These are phyloP conservation scores for Drosophila orosa DNA, from an alignment of 1,140 invertebrate species.

Conservation along the genomic window DNA sequence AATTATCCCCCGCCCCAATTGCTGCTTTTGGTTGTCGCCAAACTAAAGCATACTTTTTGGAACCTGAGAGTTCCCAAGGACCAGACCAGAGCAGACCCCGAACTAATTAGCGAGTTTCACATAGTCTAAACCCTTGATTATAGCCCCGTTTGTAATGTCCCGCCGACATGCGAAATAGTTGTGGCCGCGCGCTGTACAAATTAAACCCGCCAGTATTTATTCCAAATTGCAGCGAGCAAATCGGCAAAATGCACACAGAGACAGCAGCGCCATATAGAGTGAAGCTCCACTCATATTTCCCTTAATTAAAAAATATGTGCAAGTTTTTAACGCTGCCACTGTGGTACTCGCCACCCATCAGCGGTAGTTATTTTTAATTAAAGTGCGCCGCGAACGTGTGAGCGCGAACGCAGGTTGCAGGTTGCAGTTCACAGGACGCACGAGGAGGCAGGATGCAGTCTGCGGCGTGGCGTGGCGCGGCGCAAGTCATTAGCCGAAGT, in stretches of 20 bases:
- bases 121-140: constrained; percentile 8
- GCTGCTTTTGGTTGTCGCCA: not conserved
- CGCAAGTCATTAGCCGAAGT: constrained; percentile 49
- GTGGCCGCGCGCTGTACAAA: constrained; percentile 1
- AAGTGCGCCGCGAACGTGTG: constrained; percentile 58
- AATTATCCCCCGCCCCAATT: not conserved
- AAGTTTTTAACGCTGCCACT: constrained; percentile 7
- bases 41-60: constrained; percentile 14
- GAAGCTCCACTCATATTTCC: constrained; percentile 53
- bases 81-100: not conserved
- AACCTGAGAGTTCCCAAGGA: constrained; percentile 3
- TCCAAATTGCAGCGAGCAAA: constrained; percentile 26
- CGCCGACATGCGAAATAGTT: constrained; percentile 21
- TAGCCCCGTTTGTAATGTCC: constrained; percentile 14
- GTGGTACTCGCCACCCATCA: not conserved
- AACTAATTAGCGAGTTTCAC: constrained; percentile 20
- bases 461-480: constrained; percentile 5
- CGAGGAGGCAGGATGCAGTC: constrained; percentile 5
- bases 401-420: not conserved
- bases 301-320: constrained; percentile 66
- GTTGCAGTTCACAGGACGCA: constrained; percentile 1
- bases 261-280: not conserved
- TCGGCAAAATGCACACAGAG: constrained; percentile 8
- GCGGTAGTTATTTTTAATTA: constrained; percentile 76
- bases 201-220: constrained; percentile 39